Evolutionary conservation across 2,113 vertebrate genomes (phyloP).

Genomic region (Suricata suricatta): DNA sequence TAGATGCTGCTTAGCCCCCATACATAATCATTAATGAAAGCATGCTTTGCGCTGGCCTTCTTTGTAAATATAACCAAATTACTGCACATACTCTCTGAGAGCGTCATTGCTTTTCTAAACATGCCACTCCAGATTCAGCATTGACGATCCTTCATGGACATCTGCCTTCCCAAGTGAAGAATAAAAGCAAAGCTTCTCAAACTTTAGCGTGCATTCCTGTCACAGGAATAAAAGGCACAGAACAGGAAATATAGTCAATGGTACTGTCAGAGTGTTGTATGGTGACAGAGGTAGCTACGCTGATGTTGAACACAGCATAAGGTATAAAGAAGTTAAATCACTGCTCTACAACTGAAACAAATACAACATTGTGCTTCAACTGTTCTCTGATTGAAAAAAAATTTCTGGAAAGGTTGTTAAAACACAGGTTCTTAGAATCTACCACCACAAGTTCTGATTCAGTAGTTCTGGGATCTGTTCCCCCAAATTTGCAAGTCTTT

Average conservation of each 20-base stretch:
- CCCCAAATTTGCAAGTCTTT: neutral
- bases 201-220: neutral
- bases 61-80: neutral
- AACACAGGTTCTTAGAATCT: neutral
- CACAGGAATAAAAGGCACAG: neutral
- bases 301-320: neutral
- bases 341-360: neutral
- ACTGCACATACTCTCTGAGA: neutral
- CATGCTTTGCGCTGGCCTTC: neutral
- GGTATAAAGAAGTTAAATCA: neutral
- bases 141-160: neutral
- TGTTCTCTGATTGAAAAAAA: neutral
- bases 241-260: neutral
- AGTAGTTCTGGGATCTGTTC: neutral
- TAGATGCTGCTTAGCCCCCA: neutral
- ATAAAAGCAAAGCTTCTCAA: neutral
- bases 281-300: neutral
- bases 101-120: neutral
- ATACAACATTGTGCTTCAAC: neutral
- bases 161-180: neutral
- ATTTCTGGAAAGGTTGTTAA: neutral
- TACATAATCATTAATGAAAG: neutral
- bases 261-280: neutral
- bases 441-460: neutral
- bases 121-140: neutral